phyloP scores from a whole-genome alignment of 2,797 vertebrate genomes.

The Acipenser ruthenus region DNA sequence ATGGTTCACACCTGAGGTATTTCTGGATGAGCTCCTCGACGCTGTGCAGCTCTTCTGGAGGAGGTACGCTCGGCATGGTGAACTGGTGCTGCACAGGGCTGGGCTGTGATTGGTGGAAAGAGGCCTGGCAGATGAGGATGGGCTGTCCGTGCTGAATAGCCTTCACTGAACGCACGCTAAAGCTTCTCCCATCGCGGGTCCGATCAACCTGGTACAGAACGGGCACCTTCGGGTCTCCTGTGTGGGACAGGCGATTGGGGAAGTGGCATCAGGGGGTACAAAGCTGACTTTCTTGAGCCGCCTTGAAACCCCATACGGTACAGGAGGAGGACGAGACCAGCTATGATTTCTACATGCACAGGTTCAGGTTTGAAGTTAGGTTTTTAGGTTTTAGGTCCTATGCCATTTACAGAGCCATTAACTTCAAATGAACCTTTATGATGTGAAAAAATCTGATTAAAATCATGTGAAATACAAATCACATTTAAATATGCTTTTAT shows the following conservation, averaged over 20 bases:
- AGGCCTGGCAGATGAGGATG: slow-evolving; percentile 83
- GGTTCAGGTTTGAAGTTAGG: too few species aligned
- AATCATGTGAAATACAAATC: too few species aligned
- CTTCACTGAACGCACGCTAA: slow-evolving; percentile 80
- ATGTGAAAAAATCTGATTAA: too few species aligned
- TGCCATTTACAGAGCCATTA: too few species aligned
- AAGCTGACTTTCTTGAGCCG: too few species aligned
- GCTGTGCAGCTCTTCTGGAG: slow-evolving; percentile 71
- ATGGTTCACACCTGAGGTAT: slow-evolving; percentile 60
- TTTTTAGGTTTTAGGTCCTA: too few species aligned
- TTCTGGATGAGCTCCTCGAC: slow-evolving; percentile 67
- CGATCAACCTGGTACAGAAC: slow-evolving; percentile 88
- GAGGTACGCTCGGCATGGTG: slow-evolving; percentile 74
- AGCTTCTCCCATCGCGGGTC: slow-evolving; percentile 79
- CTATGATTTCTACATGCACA: too few species aligned
- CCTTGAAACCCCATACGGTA: too few species aligned
- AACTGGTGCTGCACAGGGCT: slow-evolving; percentile 83
- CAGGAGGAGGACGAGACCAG: too few species aligned
- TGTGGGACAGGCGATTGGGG: not conserved
- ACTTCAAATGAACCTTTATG: too few species aligned
- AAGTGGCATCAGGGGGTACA: not conserved
- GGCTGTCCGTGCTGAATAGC: slow-evolving; percentile 81
- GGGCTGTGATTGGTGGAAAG: slow-evolving; percentile 75
- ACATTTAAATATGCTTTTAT: too few species aligned
- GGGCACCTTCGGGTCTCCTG: slow-evolving; percentile 82